These are phyloP conservation scores for Gymnopithys bicolor DNA, from an alignment of 2,797 vertebrate genomes.

Conservation along the genomic window DNA sequence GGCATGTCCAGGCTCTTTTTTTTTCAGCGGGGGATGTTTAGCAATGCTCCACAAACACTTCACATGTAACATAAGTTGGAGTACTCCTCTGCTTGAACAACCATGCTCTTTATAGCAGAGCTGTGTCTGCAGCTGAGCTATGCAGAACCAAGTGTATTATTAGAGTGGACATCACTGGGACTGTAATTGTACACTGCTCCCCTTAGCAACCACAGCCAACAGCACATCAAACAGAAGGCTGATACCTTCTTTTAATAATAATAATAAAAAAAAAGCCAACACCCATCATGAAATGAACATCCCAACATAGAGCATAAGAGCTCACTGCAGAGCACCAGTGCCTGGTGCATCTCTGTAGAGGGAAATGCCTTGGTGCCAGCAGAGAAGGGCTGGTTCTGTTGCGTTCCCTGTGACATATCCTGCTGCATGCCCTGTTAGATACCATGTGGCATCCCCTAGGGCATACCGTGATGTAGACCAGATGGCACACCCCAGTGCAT, in stretches of 20 bases:
- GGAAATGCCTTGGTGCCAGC: neutral
- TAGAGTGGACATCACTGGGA: slow-evolving; percentile 78
- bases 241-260: slow-evolving; percentile 70
- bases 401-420: neutral
- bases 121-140: slow-evolving; percentile 79
- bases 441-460: neutral
- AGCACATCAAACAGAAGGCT: slow-evolving; percentile 82
- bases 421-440: neutral
- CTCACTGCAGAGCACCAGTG: neutral
- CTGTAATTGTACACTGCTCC: slow-evolving; percentile 79
- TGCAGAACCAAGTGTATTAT: slow-evolving; percentile 81
- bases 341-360: neutral
- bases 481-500: neutral
- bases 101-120: slow-evolving; percentile 79
- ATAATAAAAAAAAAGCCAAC: neutral
- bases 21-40: neutral
- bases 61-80: slow-evolving; percentile 74
- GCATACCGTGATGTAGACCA: neutral
- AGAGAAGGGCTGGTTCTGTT: neutral
- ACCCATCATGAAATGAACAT: neutral
- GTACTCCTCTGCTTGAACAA: slow-evolving; percentile 70
- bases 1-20: neutral
- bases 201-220: slow-evolving; percentile 78
- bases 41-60: slow-evolving; percentile 29
- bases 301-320: slow-evolving; percentile 31